phyloP scores from a whole-genome alignment of 2,797 vertebrate genomes.

The Mico argentatus region DNA sequence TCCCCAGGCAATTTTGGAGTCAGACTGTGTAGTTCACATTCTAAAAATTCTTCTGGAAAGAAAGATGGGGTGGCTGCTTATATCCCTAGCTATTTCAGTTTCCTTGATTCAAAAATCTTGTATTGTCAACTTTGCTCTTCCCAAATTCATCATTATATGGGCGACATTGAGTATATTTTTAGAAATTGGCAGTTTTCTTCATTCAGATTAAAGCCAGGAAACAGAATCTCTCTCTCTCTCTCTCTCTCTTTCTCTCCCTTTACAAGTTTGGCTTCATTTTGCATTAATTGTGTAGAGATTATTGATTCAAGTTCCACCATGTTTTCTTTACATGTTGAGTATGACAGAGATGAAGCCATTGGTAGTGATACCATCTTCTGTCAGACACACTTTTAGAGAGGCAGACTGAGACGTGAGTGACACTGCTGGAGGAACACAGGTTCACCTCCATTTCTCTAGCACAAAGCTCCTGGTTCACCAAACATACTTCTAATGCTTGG shows the following conservation, averaged over 20 bases:
- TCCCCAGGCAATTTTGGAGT: neutral
- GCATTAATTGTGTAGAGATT: no score
- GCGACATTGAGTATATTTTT: neutral
- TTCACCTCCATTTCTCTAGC: rapidly evolving
- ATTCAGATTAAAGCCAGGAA: neutral
- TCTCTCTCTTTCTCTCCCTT: rapidly evolving
- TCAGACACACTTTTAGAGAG: neutral
- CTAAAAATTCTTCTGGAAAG: neutral
- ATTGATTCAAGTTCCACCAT: neutral
- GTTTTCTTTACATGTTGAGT: neutral
- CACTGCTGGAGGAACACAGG: neutral
- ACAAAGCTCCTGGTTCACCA: neutral
- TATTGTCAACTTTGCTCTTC: neutral
- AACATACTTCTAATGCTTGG: neutral
- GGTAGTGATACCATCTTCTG: no score
- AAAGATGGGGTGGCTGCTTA: rapidly evolving
- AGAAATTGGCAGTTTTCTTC: neutral
- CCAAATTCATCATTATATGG: neutral
- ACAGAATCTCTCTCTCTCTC: no score
- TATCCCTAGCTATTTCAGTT: neutral
- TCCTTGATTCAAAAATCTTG: neutral
- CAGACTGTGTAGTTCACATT: neutral
- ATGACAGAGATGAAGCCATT: neutral
- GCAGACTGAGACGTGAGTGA: neutral
- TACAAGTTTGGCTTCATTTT: neutral